phyloP scores from a whole-genome alignment of 2,888 invertebrate species.

The Drosophila pseudotakahashii region DNA sequence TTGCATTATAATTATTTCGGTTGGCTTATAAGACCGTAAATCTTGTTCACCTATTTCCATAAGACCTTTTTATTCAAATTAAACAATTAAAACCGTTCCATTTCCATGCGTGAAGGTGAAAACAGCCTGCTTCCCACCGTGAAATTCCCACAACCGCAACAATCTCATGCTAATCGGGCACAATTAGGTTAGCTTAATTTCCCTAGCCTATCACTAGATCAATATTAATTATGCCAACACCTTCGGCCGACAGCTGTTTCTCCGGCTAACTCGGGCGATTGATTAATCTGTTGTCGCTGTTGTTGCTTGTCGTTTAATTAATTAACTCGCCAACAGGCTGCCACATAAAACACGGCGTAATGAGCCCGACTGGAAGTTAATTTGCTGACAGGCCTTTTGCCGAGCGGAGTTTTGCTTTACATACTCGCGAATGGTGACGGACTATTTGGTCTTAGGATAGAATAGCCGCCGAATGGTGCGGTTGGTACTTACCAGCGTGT shows the following conservation, averaged over 20 bases:
- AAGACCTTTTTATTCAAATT: not conserved
- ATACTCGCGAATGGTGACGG: constrained; percentile 43
- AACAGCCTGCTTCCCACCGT: not conserved
- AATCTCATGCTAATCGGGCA: constrained; percentile 22
- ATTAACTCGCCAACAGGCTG: constrained; percentile 44
- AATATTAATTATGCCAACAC: constrained; percentile 76
- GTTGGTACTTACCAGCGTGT: constrained; percentile 76
- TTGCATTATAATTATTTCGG: too few species aligned
- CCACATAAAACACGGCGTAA: constrained; percentile 39
- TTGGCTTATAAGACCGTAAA: too few species aligned
- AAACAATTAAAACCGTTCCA: not conserved
- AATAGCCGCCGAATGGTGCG: not conserved
- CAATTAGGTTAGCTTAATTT: constrained; percentile 39
- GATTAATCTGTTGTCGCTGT: constrained; percentile 70
- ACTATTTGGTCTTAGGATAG: constrained; percentile 26
- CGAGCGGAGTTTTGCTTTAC: constrained; percentile 55
- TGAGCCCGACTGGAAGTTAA: constrained; percentile 62
- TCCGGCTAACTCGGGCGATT: constrained; percentile 44
- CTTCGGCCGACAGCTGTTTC: constrained; percentile 62
- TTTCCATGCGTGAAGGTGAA: constrained; percentile 6
- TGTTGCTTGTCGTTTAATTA: constrained; percentile 51
- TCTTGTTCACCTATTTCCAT: not conserved
- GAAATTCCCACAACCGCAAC: constrained; percentile 18
- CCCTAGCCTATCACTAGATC: constrained; percentile 58
- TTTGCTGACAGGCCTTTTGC: constrained; percentile 77